Evolutionary conservation across 1,140 invertebrate species (phyloP).

Genomic region (Stegodyphus mimosarum): DNA sequence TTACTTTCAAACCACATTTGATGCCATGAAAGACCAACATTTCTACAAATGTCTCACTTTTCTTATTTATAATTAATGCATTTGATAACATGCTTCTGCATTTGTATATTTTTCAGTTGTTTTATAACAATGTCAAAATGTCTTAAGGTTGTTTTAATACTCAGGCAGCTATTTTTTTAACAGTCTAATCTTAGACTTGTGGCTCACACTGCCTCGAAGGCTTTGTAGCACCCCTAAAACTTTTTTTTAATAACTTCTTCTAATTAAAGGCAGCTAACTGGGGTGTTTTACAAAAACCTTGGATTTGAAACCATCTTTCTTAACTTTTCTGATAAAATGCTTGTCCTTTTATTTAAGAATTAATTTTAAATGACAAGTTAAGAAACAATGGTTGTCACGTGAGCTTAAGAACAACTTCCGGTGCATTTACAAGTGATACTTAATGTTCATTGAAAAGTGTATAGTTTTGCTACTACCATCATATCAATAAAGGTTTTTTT

Average conservation of each 20-base stretch:
- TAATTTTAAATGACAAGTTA: not conserved
- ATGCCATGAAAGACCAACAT: slow-evolving; percentile 25
- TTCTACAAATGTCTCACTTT: slow-evolving; percentile 36
- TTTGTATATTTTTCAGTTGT: slow-evolving; percentile 57
- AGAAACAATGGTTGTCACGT: slow-evolving; percentile 2
- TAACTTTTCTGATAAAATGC: not conserved
- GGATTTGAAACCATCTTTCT: not conserved
- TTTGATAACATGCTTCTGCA: slow-evolving; percentile 53
- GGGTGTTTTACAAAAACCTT: slow-evolving; percentile 19
- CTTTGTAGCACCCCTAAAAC: slow-evolving; percentile 12
- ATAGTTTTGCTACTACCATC: slow-evolving; percentile 59
- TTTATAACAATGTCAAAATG: slow-evolving; percentile 19
- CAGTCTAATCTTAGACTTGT: slow-evolving; percentile 1
- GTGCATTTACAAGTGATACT: slow-evolving; percentile 55
- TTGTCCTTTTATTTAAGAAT: slow-evolving; percentile 8
- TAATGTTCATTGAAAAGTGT: slow-evolving; percentile 55
- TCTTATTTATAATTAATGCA: slow-evolving; percentile 33
- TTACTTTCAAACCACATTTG: slow-evolving; percentile 52
- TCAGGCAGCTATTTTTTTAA: slow-evolving; percentile 58
- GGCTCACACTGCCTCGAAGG: slow-evolving; percentile 42
- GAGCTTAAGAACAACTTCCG: slow-evolving; percentile 49
- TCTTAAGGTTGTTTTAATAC: slow-evolving; percentile 23
- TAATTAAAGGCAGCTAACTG: slow-evolving; percentile 57
- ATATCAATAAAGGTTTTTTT: slow-evolving; percentile 45
- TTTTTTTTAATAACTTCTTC: slow-evolving; percentile 42